A percentile compares a stretch with the other conserved stretches of the same genome.
Conservation (phyloP, 53 echinoderm and acorn worm genomes). For the Echinometra lucunter region DNA sequence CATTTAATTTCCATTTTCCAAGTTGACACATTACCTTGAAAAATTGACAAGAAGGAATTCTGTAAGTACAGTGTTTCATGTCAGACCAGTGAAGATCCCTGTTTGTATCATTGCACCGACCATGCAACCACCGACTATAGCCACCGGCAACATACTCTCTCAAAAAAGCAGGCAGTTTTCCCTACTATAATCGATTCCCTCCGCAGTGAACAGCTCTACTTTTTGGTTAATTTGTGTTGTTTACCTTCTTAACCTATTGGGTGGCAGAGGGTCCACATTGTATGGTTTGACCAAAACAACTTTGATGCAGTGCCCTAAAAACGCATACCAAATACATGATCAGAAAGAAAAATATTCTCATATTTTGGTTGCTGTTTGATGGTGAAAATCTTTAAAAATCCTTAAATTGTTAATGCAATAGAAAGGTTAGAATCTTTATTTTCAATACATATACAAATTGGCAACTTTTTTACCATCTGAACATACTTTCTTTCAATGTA, state of each 20-base stretch:
- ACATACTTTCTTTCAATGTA: no score
- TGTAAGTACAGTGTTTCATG: slow-evolving; percentile 35
- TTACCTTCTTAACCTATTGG: neutral
- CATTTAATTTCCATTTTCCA: neutral
- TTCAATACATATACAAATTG: no score
- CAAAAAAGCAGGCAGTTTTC: neutral
- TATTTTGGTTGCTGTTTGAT: no score
- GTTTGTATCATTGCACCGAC: neutral
- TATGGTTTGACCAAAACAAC: no score
- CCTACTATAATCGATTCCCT: neutral
- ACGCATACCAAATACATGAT: no score
- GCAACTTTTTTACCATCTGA: no score
- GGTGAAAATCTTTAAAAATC: no score
- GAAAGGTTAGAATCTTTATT: no score
- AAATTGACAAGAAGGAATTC: slow-evolving; percentile 20
- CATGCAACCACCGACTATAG: neutral
- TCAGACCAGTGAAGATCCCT: neutral
- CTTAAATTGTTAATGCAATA: no score
- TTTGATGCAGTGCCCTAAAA: no score
- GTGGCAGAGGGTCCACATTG: no score
- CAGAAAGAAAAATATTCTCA: no score
- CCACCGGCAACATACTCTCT: neutral
- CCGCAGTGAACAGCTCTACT: neutral
- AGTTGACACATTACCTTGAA: slow-evolving; percentile 45
- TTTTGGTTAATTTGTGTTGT: neutral